Conservation (phyloP, 2,797 vertebrate species). For the Manis javanica region DNA sequence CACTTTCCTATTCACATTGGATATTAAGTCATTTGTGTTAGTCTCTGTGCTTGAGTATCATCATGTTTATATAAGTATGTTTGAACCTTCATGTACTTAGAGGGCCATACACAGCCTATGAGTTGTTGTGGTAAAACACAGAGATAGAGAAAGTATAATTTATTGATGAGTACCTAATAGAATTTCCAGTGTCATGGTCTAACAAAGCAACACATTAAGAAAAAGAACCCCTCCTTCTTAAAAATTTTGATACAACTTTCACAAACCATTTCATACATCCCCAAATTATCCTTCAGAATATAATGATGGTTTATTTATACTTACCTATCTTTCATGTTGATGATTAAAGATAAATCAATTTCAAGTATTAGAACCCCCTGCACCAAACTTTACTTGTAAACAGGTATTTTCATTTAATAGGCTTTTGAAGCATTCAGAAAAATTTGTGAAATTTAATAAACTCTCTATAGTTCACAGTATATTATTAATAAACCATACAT, state of each 20-base stretch:
- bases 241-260: background rate
- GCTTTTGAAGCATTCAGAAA: background rate
- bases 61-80: background rate
- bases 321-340: conserved; percentile 60
- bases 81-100: background rate
- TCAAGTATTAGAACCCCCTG: background rate
- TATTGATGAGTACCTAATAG: background rate
- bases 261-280: background rate
- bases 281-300: background rate
- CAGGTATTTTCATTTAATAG: conserved; percentile 13
- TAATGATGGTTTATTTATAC: conserved; percentile 40
- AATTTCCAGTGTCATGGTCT: background rate
- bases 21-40: background rate
- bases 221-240: background rate
- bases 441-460: conserved; percentile 40
- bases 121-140: background rate
- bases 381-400: conserved; percentile 42
- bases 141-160: background rate
- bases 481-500: background rate
- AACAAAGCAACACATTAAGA: background rate
- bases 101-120: background rate
- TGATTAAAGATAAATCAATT: conserved; percentile 20
- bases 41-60: background rate
- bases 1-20: background rate
- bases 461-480: background rate